Evolutionary conservation across 2,797 vertebrate genomes (phyloP), one percentile per base, ranked within the genome.

Genomic region (Aeoliscus strigatus): DNA sequence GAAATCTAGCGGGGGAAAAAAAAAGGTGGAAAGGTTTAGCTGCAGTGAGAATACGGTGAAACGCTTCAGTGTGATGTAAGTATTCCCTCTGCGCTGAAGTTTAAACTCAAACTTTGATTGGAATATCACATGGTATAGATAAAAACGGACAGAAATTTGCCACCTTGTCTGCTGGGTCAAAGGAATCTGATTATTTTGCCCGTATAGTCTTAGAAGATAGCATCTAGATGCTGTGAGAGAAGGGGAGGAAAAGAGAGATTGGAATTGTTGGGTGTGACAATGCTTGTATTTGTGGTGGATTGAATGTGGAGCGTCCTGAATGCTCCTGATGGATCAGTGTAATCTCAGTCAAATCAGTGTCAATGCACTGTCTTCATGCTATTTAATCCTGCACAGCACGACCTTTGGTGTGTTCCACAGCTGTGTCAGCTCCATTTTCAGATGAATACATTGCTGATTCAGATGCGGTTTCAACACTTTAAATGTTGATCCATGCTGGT

Each of bases 281-380:
- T 39, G 25, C 14, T 50, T 45, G 27, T 24, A 29, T 66, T 40
- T 14, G 4, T 8, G 9, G 3, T 30, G 28, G 43, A 17, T 39
- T 68, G 49, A 50, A 33, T 45, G 37, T 42, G 34, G 46, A 38
- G 14, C 6, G 27, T 34, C 34, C 37, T 27, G 35, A 46, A 56
- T 44, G 37, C 11, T 11, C 56, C 66, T 53, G 42, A 26, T 68
- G 74, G 70, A 72, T 77, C 51, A 75, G 46, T 42, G 50, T 73
- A 79, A 82, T 79, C 75, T 77, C 60, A 35, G 68, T 66, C 47
- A 77, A 78, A 80, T 75, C 62, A 60, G 57, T 67, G 54, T 72
- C 69, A 72, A 43, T 40, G 49, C 57, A 15, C 48, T 35, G 50
- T 60, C 55, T 69, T 60, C 51, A 44, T 14, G 10, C 53, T 41